A percentile compares a stretch with the other conserved stretches of the same genome.
Evolutionary conservation across 2,797 vertebrate genomes (phyloP).

Genomic region (Molossus alvarezi): DNA sequence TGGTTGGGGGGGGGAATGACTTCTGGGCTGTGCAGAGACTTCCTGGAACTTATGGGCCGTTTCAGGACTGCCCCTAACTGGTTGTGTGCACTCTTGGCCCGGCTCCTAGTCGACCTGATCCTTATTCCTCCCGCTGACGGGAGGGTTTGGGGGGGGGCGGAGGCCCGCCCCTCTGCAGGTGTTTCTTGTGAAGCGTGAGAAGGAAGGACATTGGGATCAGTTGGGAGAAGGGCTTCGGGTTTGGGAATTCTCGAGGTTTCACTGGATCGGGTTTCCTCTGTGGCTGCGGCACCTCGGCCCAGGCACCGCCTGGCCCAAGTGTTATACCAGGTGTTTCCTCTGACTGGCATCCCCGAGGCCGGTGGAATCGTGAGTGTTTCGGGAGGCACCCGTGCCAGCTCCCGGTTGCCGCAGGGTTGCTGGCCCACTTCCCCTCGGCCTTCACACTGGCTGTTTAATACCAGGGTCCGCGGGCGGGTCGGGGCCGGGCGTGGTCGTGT

Average conservation of each 20-base stretch:
- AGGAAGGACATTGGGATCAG: not conserved
- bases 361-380: constrained; percentile 37
- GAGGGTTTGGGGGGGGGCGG: not conserved
- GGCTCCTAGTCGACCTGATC: not conserved
- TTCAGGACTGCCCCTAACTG: not conserved
- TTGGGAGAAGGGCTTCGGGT: not conserved
- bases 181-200: constrained; percentile 2
- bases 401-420: not conserved
- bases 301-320: not conserved
- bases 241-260: constrained; percentile 31
- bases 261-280: not conserved
- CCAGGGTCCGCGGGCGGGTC: constrained; percentile 23
- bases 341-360: constrained; percentile 28
- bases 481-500: constrained; percentile 18
- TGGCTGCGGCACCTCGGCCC: not conserved
- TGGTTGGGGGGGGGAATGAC: not conserved
- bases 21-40: not conserved
- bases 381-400: constrained; percentile 64
- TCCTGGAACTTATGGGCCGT: not conserved
- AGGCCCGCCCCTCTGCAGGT: not conserved
- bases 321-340: constrained; percentile 79
- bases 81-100: not conserved
- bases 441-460: not conserved
- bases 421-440: constrained; percentile 38
- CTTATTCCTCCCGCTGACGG: not conserved